Evolutionary conservation across 2,888 invertebrate species (phyloP), one percentile per base, ranked within the genome.

Genomic region (Labia minor): DNA sequence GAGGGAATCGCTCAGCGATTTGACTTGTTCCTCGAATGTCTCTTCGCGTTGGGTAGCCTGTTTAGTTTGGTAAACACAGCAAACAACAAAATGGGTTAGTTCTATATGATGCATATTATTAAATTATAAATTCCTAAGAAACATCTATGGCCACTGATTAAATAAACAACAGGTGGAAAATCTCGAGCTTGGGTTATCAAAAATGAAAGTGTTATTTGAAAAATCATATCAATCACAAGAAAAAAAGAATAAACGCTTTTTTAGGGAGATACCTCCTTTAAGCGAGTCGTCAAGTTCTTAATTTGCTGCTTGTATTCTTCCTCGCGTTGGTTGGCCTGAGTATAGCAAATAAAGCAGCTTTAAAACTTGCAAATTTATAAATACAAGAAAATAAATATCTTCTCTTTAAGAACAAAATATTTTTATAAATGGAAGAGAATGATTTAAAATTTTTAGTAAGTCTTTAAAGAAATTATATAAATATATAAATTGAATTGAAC

Each of bases 221-320:
- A n/a, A n/a, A n/a, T n/a, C n/a, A n/a, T n/a, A n/a, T n/a, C n/a
- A n/a, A 64, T 65, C 63, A 67, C 49, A 64, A 67, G 18, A 49
- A 16, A 66, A 64, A 37, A 61, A 67, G 26, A 62, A 21, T 63
- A 20, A 0, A 64, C 37, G 18, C 65, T 67, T 64, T 70, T 70
- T 69, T 69, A 71, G 71, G 70, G 71, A 49, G 75, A 81, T 89
- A 97, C 96, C 96, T 96, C 96, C 92, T 97, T 97, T 86, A 97
- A 93, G 83, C 95, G 93, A 83, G 92, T 91, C 82, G 92, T 94
- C 82, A 95, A 87, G 81, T 92, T 94, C 90, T 97, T 96, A 88
- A 97, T 96, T 88, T 96, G 96, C 83, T 95, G 93, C 88, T 97
- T 96, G 90, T 96, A 97, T 81, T 95, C 95, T 86, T 97, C 96